Evolutionary conservation across 2,797 vertebrate species (phyloP).

Genomic region (Prionace glauca): DNA sequence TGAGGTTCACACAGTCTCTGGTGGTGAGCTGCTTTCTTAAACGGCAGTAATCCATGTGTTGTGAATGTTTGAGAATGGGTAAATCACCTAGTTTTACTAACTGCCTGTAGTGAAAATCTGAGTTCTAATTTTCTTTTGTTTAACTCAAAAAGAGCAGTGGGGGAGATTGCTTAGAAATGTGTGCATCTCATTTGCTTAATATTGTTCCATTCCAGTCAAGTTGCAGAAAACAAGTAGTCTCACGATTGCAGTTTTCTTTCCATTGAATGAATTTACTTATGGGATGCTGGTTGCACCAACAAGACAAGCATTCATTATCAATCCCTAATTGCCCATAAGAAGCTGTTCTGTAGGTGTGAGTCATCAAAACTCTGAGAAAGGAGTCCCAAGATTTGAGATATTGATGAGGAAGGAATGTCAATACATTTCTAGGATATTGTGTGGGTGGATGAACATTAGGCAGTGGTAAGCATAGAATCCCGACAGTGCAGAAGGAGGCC

Average conservation of each 20-base stretch:
- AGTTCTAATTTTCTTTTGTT: constrained; percentile 5
- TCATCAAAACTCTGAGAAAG: not conserved
- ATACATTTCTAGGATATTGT: not conserved
- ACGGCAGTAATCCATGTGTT: no score
- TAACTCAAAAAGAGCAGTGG: constrained; percentile 10
- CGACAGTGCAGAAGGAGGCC: no score
- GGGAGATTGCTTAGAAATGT: not conserved
- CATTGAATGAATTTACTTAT: not conserved
- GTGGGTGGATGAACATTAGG: not conserved
- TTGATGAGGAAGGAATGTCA: not conserved
- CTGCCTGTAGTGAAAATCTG: not conserved
- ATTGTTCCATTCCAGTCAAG: not conserved
- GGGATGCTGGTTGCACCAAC: not conserved
- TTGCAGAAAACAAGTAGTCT: not conserved
- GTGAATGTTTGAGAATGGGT: not conserved
- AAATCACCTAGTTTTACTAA: not conserved
- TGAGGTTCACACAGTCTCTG: no score
- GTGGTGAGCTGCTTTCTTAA: no score
- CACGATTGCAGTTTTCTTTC: not conserved
- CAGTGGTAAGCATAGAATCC: no score
- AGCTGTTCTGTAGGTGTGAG: no score
- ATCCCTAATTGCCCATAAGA: not conserved
- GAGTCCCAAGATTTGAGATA: not conserved
- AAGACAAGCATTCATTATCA: not conserved
- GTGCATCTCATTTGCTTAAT: constrained; percentile 27